Conservation (phyloP, 2,888 invertebrate species). For the Trissonchulus sp. region DNA sequence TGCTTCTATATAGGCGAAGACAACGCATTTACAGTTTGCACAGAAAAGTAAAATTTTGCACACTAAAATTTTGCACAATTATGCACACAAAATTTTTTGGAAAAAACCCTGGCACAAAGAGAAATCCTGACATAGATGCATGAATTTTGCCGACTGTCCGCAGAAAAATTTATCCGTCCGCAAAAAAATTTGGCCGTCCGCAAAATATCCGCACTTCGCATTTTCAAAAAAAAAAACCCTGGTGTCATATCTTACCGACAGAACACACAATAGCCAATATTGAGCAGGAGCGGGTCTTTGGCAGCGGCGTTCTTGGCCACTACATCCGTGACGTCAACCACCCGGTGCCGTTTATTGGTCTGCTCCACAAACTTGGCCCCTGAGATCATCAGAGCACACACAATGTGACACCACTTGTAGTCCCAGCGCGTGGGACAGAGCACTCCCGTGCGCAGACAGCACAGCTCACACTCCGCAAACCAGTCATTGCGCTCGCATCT, state of each 20-base stretch:
- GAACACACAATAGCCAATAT: not conserved
- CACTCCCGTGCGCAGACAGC: conserved; percentile 58
- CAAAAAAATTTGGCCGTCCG: no score
- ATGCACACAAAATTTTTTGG: no score
- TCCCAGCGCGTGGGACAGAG: conserved; percentile 51
- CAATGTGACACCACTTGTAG: conserved; percentile 53
- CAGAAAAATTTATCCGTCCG: no score
- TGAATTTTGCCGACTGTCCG: no score
- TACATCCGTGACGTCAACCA: not conserved
- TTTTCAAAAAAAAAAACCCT: no score
- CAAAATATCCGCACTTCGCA: no score
- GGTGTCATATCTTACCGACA: conserved; percentile 28
- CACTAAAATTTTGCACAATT: no score
- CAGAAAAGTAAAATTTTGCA: no score
- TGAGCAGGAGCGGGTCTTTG: not conserved
- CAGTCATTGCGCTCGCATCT: not conserved
- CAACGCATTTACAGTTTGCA: no score
- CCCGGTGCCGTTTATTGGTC: not conserved
- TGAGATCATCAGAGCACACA: conserved; percentile 54
- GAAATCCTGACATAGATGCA: no score
- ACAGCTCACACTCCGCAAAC: conserved; percentile 57
- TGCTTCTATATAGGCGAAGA: no score
- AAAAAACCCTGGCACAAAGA: no score
- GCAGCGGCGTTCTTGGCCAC: conserved; percentile 5
- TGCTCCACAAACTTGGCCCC: conserved; percentile 52